Evolutionary conservation across 2,113 vertebrate genomes (phyloP).

Genomic region (Galemys pyrenaicus): DNA sequence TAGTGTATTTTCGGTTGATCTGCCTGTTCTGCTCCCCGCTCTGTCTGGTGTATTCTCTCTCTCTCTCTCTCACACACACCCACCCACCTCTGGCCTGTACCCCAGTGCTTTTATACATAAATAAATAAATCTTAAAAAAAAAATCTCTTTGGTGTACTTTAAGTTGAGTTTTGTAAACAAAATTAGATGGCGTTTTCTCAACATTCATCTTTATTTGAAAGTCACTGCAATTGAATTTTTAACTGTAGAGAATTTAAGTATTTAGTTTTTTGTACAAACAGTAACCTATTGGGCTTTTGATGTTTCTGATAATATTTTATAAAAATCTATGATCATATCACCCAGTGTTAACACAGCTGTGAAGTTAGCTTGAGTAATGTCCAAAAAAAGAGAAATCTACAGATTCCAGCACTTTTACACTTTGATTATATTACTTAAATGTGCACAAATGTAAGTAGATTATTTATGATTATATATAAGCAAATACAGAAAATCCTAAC

Average conservation of each 20-base stretch:
- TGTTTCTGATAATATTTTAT: background rate
- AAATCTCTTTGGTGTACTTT: background rate
- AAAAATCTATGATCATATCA: background rate
- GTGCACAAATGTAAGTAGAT: background rate
- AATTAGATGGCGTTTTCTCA: background rate
- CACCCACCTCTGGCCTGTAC: too few species aligned
- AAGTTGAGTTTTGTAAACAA: background rate
- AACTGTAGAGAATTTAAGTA: background rate
- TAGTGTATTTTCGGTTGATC: too few species aligned
- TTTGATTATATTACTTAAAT: slow-evolving; percentile 22
- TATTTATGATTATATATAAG: background rate
- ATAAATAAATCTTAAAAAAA: too few species aligned
- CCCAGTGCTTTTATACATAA: too few species aligned
- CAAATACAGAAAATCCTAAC: background rate
- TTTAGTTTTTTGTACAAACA: background rate
- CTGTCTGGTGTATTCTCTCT: too few species aligned
- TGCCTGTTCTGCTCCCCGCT: too few species aligned
- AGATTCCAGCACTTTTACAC: background rate
- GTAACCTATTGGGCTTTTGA: background rate
- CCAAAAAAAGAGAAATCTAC: background rate
- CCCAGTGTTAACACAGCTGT: background rate
- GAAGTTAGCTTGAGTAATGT: background rate
- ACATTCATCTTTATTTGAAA: background rate
- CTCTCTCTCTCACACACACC: too few species aligned
- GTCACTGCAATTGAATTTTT: background rate